Evolutionary conservation across 1,140 invertebrate genomes (phyloP).

Genomic region (Ips typographus): DNA sequence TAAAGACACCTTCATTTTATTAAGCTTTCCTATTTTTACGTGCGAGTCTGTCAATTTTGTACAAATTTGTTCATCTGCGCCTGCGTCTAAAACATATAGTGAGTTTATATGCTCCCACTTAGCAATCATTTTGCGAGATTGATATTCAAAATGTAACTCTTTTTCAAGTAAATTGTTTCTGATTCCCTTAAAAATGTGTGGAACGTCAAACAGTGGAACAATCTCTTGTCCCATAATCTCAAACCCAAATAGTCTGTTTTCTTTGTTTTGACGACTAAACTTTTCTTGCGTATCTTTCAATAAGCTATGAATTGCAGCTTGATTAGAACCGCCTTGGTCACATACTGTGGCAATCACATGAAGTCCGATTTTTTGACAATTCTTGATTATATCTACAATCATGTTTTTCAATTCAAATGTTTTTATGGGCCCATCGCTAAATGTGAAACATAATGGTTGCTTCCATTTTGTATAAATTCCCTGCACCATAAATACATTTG

Average conservation of each 20-base stretch:
- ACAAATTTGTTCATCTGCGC: background rate
- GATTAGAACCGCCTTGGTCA: too few relatives aligned
- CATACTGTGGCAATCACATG: background rate
- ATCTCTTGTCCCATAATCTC: background rate
- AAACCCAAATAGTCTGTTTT: background rate
- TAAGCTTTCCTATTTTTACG: background rate
- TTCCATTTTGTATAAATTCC: conserved; percentile 44
- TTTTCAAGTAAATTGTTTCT: conserved; percentile 11
- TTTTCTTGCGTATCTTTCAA: too few relatives aligned
- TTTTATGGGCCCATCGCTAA: conserved; percentile 37
- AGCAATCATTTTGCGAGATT: conserved; percentile 3
- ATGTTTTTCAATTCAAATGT: background rate
- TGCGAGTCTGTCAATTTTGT: background rate
- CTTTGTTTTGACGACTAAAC: too few relatives aligned
- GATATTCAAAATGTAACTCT: background rate
- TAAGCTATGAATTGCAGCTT: too few relatives aligned
- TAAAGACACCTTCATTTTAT: background rate
- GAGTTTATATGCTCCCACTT: background rate
- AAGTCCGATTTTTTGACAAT: background rate
- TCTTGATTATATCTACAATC: background rate
- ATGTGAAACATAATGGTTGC: conserved; percentile 40
- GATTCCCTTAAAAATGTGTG: conserved; percentile 15
- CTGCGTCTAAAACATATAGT: background rate
- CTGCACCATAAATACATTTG: conserved; percentile 45
- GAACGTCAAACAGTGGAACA: conserved; percentile 12